Evolutionary conservation across 2,888 invertebrate species (phyloP).

Genomic region (Drosophila fungiperda): DNA sequence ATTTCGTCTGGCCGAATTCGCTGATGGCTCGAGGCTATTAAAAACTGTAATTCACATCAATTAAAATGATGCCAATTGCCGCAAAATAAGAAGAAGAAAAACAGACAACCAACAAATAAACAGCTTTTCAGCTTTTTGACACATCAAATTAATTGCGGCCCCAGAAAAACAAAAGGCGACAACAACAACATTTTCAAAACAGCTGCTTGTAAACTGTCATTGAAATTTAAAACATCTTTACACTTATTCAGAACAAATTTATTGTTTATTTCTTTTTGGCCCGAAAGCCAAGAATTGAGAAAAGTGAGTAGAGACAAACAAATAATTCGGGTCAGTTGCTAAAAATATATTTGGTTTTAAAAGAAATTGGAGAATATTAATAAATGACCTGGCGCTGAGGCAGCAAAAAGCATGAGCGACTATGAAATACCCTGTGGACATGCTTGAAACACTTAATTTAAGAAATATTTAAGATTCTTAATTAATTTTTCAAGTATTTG

Average conservation of each 20-base stretch:
- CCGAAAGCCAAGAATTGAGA: conserved; percentile 9
- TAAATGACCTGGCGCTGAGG: conserved; percentile 14
- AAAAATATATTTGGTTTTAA: conserved; percentile 48
- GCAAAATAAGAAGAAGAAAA: conserved; percentile 7
- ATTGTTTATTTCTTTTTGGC: not conserved
- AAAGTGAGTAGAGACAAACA: conserved; percentile 12
- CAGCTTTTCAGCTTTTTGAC: conserved; percentile 38
- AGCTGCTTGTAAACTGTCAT: conserved; percentile 38
- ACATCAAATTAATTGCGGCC: conserved; percentile 47
- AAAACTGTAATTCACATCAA: conserved; percentile 52
- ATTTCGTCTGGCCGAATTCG: conserved; percentile 34
- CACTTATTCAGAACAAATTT: conserved; percentile 16
- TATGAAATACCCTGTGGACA: not conserved
- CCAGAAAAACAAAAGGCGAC: conserved; percentile 28
- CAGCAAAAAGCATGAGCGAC: not conserved
- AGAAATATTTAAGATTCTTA: not conserved
- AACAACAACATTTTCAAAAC: conserved; percentile 7
- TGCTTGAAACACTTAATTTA: not conserved
- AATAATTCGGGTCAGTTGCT: conserved; percentile 58
- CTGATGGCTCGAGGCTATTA: conserved; percentile 26
- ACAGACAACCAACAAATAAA: conserved; percentile 26
- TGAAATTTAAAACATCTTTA: conserved; percentile 28
- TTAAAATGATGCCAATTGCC: conserved; percentile 60
- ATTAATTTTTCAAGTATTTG: not conserved
- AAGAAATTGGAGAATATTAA: conserved; percentile 22